Evolutionary conservation across 2,113 vertebrate species (phyloP).

Genomic region (Marcusenius ussheri): DNA sequence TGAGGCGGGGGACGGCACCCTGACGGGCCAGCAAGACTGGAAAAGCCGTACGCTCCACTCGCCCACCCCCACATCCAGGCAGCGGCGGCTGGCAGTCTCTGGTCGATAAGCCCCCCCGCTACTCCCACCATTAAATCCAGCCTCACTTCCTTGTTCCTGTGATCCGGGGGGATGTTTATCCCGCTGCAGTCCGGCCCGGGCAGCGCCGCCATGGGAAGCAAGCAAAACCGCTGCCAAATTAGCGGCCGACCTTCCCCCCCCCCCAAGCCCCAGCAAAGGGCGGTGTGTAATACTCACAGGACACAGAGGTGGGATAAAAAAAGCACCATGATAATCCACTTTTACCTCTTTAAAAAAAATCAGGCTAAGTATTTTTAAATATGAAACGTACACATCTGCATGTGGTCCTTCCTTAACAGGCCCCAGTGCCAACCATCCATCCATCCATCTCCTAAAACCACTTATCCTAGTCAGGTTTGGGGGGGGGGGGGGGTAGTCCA

Average conservation of each 20-base stretch:
- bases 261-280: not conserved
- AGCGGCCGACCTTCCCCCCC: not conserved
- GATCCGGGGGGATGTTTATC: not conserved
- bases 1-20: not conserved
- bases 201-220: not conserved
- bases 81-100: not conserved
- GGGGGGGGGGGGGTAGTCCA: too few relatives aligned
- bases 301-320: not conserved
- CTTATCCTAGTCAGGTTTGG: not conserved
- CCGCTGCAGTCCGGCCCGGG: not conserved
- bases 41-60: not conserved
- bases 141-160: not conserved
- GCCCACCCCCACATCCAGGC: not conserved
- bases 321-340: not conserved
- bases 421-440: not conserved
- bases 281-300: not conserved
- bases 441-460: not conserved
- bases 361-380: not conserved
- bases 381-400: not conserved
- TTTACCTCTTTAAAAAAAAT: not conserved
- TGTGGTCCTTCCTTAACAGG: not conserved
- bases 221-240: not conserved
- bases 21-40: not conserved
- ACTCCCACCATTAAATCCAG: not conserved
- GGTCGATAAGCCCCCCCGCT: not conserved